Evolutionary conservation across 2,888 invertebrate species (phyloP).

Genomic region (Drosophila atripex): DNA sequence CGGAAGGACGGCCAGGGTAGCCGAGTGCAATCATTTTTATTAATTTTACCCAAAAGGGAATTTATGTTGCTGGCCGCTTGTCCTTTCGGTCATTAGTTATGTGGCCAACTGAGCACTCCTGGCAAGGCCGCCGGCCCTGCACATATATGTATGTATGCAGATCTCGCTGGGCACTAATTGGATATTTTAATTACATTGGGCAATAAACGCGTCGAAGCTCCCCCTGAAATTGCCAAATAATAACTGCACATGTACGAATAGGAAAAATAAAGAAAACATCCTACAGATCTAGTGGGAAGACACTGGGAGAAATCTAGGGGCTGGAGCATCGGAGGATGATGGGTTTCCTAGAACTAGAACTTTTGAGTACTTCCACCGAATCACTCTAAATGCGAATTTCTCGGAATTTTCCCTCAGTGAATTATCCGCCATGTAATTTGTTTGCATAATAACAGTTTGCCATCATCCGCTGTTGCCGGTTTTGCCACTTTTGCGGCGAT

Average conservation of each 20-base stretch:
- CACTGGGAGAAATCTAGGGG: slow-evolving; percentile 17
- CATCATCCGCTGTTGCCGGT: slow-evolving; percentile 38
- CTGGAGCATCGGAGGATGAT: neutral
- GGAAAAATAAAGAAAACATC: slow-evolving; percentile 2
- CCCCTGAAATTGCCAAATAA: slow-evolving; percentile 59
- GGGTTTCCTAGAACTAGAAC: neutral
- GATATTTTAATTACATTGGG: slow-evolving; percentile 71
- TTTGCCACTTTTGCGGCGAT: slow-evolving; percentile 9
- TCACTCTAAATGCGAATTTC: neutral
- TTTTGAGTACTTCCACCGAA: neutral
- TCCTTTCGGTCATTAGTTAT: slow-evolving; percentile 45
- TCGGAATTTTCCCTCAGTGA: slow-evolving; percentile 7
- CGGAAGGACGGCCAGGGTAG: slow-evolving; percentile 43
- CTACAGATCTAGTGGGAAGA: slow-evolving; percentile 1
- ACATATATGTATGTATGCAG: slow-evolving; percentile 35
- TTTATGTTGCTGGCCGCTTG: slow-evolving; percentile 59
- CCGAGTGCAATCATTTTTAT: slow-evolving; percentile 75
- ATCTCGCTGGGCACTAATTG: slow-evolving; percentile 57
- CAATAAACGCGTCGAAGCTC: slow-evolving; percentile 47
- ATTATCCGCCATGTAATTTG: slow-evolving; percentile 64
- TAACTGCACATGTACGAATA: slow-evolving; percentile 47
- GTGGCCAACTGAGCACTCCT: slow-evolving; percentile 30
- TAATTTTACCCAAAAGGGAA: slow-evolving; percentile 74
- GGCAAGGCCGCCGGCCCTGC: slow-evolving; percentile 6
- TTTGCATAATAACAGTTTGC: slow-evolving; percentile 74